Percentiles rank a stretch among this genome's conserved stretches.
Conservation (phyloP, 2,797 vertebrate genomes). For the Xenopus petersii region DNA sequence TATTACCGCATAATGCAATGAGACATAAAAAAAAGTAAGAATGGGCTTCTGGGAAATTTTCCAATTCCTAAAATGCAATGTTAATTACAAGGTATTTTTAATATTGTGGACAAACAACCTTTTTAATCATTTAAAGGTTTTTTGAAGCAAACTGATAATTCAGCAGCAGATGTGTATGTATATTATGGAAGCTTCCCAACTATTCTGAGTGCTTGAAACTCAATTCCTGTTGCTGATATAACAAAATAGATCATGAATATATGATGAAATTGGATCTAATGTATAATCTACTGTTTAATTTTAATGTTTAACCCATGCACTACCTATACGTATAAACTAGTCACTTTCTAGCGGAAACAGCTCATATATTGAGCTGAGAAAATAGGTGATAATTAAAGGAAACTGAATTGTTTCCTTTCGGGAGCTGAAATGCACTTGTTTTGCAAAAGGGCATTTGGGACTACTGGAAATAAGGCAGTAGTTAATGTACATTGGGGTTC, state of each 20-base stretch:
- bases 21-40: constrained; percentile 73
- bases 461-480: neutral
- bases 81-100: constrained; percentile 83
- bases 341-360: neutral
- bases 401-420: too few species aligned
- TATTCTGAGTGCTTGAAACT: constrained; percentile 28
- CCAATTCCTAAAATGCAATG: constrained; percentile 81
- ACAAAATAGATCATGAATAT: constrained; percentile 62
- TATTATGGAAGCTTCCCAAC: constrained; percentile 41
- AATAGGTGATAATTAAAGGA: too few species aligned
- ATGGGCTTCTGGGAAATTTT: constrained; percentile 83
- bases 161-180: constrained; percentile 49
- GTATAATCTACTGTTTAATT: constrained; percentile 26
- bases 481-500: neutral
- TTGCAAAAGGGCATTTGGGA: too few species aligned
- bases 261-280: constrained; percentile 53
- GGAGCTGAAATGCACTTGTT: too few species aligned
- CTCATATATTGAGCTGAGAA: neutral
- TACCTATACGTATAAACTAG: neutral
- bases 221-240: constrained; percentile 52
- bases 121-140: constrained; percentile 50
- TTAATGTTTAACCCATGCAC: constrained; percentile 32
- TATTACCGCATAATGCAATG: constrained; percentile 82
- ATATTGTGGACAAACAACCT: constrained; percentile 48
- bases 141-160: constrained; percentile 50